Conservation (phyloP, 2,888 invertebrate genomes). For the Branchellion lobata region DNA sequence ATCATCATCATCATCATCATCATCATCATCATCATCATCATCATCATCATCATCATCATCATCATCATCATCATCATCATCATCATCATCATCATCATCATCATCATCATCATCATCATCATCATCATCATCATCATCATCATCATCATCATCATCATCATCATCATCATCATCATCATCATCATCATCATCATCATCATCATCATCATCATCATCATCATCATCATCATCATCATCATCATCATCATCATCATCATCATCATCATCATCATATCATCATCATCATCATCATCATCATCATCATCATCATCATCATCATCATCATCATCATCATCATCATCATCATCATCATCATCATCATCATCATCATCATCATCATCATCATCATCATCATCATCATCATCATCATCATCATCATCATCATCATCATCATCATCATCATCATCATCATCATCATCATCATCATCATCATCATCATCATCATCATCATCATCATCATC, state of each 20-base stretch:
- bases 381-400: slow-evolving; percentile 8
- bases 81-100: slow-evolving; percentile 34
- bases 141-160: background rate
- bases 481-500: slow-evolving; percentile 43
- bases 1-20: slow-evolving; percentile 6
- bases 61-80: slow-evolving; percentile 5
- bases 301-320: too few species aligned
- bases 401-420: slow-evolving; percentile 8
- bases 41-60: background rate
- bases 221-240: too few species aligned
- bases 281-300: background rate
- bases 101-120: too few species aligned
- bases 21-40: slow-evolving; percentile 13
- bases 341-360: too few species aligned
- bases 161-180: too few species aligned
- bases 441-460: slow-evolving; percentile 42
- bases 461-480: slow-evolving; percentile 43
- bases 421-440: slow-evolving; percentile 43
- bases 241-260: background rate
- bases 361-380: too few species aligned
- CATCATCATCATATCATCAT: slow-evolving; percentile 34
- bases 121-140: slow-evolving; percentile 19
- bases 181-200: too few species aligned
- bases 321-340: too few species aligned
- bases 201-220: too few species aligned